These are phyloP conservation scores for Pyralis farinalis DNA, from an alignment of 2,888 invertebrate genomes.

Conservation along the genomic window DNA sequence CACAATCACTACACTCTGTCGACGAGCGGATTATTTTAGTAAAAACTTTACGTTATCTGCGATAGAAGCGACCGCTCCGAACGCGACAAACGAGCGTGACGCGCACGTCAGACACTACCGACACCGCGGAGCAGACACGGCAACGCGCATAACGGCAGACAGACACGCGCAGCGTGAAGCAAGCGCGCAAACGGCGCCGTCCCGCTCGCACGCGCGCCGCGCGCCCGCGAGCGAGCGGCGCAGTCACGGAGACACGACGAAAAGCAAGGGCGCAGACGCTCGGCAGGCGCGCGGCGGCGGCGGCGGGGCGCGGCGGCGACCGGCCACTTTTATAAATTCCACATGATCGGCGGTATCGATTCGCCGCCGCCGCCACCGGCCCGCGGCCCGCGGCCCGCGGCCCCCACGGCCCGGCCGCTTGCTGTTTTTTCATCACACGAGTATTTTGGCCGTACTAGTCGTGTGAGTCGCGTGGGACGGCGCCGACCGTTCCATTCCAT, in stretches of 20 bases:
- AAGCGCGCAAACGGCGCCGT: slow-evolving; percentile 42
- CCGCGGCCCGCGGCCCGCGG: no score
- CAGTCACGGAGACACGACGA: slow-evolving; percentile 44
- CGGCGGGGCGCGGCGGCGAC: slow-evolving; percentile 14
- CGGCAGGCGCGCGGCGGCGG: slow-evolving; percentile 22
- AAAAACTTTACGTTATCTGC: not conserved
- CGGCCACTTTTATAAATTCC: slow-evolving; percentile 45
- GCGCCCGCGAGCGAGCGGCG: slow-evolving; percentile 25
- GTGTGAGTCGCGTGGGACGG: no score
- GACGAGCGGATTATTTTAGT: not conserved
- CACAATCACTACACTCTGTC: slow-evolving; percentile 14
- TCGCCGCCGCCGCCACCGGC: slow-evolving; percentile 24
- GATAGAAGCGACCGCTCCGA: not conserved
- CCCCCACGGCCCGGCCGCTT: no score
- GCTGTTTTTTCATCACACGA: not conserved
- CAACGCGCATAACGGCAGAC: slow-evolving; percentile 64
- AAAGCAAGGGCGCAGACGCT: slow-evolving; percentile 72
- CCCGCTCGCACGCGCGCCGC: slow-evolving; percentile 36
- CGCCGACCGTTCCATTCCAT: no score
- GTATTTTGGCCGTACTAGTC: no score
- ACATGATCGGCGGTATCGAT: slow-evolving; percentile 49
- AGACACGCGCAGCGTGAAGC: slow-evolving; percentile 67
- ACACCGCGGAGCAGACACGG: slow-evolving; percentile 47
- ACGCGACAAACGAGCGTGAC: slow-evolving; percentile 10
- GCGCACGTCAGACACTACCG: slow-evolving; percentile 43